Evolutionary conservation across 2,113 vertebrate genomes (phyloP), one percentile per base, ranked within the genome.

Genomic region (Vicugna pacos): DNA sequence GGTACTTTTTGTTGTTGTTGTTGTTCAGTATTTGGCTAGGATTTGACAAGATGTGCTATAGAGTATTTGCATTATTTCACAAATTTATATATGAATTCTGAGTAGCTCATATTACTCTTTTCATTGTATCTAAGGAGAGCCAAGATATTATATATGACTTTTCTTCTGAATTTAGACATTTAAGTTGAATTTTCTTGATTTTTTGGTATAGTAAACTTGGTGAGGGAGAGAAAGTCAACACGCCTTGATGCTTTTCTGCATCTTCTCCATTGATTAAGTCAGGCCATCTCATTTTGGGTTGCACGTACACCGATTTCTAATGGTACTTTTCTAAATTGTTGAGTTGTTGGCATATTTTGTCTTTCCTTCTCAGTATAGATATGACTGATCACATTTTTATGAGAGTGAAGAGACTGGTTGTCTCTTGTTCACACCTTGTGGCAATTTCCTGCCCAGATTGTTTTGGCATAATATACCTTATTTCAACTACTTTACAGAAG

Each of bases 401-500:
- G 64, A 86, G 20, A 60, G 46, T 42, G 52, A 46, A 70, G 82
- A 91, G 32, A 75, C 24, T 83, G 32, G 75, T 56, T 87, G 12
- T 48, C 30, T 80, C 58, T 72, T 80, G 15, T 76, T 91, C 32
- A 46, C 10, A 83, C 38, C 72, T 87, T 22, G 50, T 76, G 52
- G 20, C 16, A 62, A 79, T 85, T 91, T 95, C 24, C 62, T 89
- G 72, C 79, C 32, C 79, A 82, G 28, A 62, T 87, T 87, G 73
- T 77, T 8, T 79, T 58, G 67, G 17, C 32, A 82, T 75, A 77
- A 76, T 70, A 6, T 28, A 89, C 80, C 35, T 93, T 93, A 95
- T 94, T 90, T 76, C 46, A 72, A 50, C 52, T 88, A 65, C 73
- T 94, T 96, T 96, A 77, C 67, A 77, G 26, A 85, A 12, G n/a